Percentiles rank a stretch among this genome's conserved stretches.
Conservation (phyloP, 1,140 invertebrate species). For the Cepaea nemoralis region DNA sequence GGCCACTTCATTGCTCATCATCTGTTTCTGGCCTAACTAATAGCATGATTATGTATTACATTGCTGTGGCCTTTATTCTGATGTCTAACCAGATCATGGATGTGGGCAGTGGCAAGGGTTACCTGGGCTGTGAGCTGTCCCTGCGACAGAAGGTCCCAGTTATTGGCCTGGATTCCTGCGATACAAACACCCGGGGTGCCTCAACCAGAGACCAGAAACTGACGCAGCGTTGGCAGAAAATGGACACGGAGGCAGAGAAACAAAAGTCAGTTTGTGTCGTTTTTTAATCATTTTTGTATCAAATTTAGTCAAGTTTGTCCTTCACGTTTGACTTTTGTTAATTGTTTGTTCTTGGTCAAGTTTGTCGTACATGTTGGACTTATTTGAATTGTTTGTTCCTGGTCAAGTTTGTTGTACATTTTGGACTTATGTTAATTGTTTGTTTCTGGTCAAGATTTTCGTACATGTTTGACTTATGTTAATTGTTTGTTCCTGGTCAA, state of each 20-base stretch:
- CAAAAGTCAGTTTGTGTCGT: neutral
- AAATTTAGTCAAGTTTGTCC: neutral
- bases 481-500: no score
- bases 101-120: slow-evolving; percentile 88
- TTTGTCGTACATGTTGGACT: no score
- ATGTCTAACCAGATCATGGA: slow-evolving; percentile 84
- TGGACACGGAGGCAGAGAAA: neutral
- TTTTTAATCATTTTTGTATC: neutral
- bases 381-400: neutral
- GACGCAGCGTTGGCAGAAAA: slow-evolving; percentile 70
- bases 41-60: no score
- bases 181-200: slow-evolving; percentile 78
- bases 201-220: slow-evolving; percentile 73
- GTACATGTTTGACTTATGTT: no score
- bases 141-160: slow-evolving; percentile 80
- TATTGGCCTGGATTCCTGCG: slow-evolving; percentile 83
- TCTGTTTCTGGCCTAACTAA: no score
- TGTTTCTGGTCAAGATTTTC: no score
- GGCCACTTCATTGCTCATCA: no score
- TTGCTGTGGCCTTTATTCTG: no score
- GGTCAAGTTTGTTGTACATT: no score
- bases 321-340: neutral
- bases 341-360: no score
- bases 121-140: slow-evolving; percentile 82
- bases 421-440: no score